phyloP scores from a whole-genome alignment of 2,888 invertebrate species.

The Leptothorax acervorum region DNA sequence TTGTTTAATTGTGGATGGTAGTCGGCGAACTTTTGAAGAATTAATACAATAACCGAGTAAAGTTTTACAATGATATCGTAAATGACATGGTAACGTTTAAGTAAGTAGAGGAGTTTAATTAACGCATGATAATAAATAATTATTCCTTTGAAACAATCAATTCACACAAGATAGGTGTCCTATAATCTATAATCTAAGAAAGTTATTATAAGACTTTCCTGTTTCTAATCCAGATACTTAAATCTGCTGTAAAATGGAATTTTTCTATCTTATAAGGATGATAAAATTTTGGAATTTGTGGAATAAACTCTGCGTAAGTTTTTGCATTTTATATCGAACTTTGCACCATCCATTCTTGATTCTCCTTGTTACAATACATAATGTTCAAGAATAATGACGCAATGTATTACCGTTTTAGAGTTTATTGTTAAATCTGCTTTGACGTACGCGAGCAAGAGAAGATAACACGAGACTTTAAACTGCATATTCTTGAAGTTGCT shows the following conservation, averaged over 20 bases:
- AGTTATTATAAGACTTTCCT: background rate
- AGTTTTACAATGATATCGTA: constrained; percentile 1
- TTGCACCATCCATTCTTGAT: constrained; percentile 1
- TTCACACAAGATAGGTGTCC: background rate
- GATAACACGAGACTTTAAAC: constrained; percentile 40
- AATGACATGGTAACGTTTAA: constrained; percentile 6
- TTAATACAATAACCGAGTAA: constrained; percentile 5
- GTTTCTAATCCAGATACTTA: background rate
- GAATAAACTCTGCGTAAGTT: background rate
- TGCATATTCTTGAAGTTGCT: constrained; percentile 35
- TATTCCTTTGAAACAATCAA: background rate
- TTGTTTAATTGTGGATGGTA: constrained; percentile 11
- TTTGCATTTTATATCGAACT: constrained; percentile 23
- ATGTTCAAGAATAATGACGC: constrained; percentile 36
- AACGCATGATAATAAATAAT: background rate
- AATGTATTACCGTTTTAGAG: constrained; percentile 26
- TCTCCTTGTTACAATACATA: constrained; percentile 30
- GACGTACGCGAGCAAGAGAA: constrained; percentile 21
- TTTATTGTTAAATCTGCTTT: constrained; percentile 48
- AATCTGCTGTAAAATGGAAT: background rate
- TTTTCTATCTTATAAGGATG: background rate
- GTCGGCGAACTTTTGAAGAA: constrained; percentile 27
- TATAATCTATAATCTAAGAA: background rate
- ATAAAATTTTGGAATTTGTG: constrained; percentile 15
- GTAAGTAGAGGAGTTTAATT: background rate